Base-by-base conservation (phyloP, 2,113 vertebrate genomes). In the Pycnonotus jocosus region DNA sequence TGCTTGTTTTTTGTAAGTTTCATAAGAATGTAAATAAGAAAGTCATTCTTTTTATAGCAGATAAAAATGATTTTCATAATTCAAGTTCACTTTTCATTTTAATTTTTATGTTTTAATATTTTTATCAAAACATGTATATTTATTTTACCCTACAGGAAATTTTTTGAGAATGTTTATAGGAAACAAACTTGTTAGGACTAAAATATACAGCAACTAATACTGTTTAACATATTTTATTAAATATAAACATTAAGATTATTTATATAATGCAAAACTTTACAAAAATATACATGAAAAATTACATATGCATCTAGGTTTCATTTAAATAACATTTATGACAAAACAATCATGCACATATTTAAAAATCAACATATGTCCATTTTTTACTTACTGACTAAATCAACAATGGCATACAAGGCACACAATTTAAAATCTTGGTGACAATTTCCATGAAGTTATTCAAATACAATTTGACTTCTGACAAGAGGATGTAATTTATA, bases 401-500 rank as follows among this genome's bases (percentile, higher is more conserved):
- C 97, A 98, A 98, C 97, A 98, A 97, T 98, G 98, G 98, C 98
- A 98, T 97, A 74, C 95, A 97, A 98, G 98, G 96, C 94, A 94
- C 95, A 98, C 98, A 98, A 97, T 98, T 98, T 98, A 98, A 98
- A 99, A 99, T 98, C 98, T 98, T 98, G 96, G 97, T 98, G 98
- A 99, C 99, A 99, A 99, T 99, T 99, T 98, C 98, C 94, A 95
- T 98, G 97, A 99, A 99, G 98, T 99, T 99, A 98, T 98, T 98
- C 98, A 98, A 99, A 99, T 98, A 98, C 98, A 98, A 98, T 99
- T 98, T 99, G 99, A 99, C 99, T 99, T 98, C 97, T 99, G 99
- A 99, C 99, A 99, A 99, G 98, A 98, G 97, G 98, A 98, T 97
- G 98, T 98, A 98, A 99, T 99, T 99, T 99, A 98, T 98, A 98